phyloP scores from a whole-genome alignment of 2,113 vertebrate genomes.

The Corythaeola cristata region DNA sequence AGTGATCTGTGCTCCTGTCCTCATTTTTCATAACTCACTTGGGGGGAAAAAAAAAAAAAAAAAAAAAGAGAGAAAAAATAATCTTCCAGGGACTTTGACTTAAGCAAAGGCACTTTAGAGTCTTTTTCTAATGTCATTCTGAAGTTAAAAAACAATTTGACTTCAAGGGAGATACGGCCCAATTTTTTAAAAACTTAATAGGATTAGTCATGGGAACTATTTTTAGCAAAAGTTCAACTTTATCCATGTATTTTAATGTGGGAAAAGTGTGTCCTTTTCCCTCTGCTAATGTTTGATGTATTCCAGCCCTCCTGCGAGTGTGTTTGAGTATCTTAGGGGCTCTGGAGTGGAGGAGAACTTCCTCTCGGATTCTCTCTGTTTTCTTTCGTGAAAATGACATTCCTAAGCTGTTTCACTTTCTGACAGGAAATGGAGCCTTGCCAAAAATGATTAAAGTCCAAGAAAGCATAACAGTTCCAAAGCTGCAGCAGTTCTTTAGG shows the following conservation, averaged over 20 bases:
- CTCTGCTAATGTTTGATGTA: constrained; percentile 96
- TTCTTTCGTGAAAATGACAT: constrained; percentile 99
- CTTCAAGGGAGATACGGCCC: constrained; percentile 77
- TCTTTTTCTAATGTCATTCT: constrained; percentile 67
- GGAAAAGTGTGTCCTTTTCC: constrained; percentile 99
- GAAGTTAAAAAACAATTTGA: constrained; percentile 76
- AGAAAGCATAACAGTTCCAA: constrained; percentile 90
- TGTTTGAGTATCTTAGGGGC: constrained; percentile 89
- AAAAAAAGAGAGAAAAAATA: neutral
- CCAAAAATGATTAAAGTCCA: constrained; percentile 98
- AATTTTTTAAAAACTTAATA: constrained; percentile 82
- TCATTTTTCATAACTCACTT: constrained; percentile 69
- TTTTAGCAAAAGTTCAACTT: constrained; percentile 97
- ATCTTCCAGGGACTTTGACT: constrained; percentile 53
- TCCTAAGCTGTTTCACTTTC: constrained; percentile 99
- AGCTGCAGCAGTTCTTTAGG: constrained; percentile 84
- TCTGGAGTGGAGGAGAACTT: constrained; percentile 96
- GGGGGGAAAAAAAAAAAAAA: neutral
- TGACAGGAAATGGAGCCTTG: constrained; percentile 95
- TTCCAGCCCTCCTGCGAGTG: constrained; percentile 89
- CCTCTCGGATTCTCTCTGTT: constrained; percentile 98
- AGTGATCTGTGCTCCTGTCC: neutral
- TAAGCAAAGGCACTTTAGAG: constrained; percentile 60
- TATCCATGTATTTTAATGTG: constrained; percentile 98
- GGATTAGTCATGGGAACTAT: constrained; percentile 92